A percentile compares a stretch with the other conserved stretches of the same genome.
phyloP scores from a whole-genome alignment of 2,888 invertebrate genomes.

The Cryptosula pallasiana region DNA sequence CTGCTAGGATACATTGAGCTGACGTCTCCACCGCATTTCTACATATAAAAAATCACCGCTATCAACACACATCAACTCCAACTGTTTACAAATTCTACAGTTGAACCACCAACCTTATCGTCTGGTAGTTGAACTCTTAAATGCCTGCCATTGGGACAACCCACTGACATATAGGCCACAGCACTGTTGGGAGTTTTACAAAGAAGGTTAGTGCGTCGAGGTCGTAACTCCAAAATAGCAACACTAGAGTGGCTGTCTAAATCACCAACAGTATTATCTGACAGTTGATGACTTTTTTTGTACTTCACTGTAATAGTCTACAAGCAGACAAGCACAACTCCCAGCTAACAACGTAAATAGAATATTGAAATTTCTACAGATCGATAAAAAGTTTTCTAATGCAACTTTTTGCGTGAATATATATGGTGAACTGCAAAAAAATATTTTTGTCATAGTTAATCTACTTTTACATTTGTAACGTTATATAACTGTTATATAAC shows the following conservation, averaged over 20 bases:
- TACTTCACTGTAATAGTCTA: too few species aligned
- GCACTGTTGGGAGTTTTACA: slow-evolving; percentile 1
- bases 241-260: background rate
- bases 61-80: background rate
- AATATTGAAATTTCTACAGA: too few species aligned
- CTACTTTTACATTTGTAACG: too few species aligned
- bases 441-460: too few species aligned
- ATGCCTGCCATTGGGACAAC: slow-evolving; percentile 2
- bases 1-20: background rate
- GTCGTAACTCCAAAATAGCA: background rate
- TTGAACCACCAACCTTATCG: background rate
- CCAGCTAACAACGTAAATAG: too few species aligned
- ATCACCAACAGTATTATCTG: too few species aligned
- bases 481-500: background rate
- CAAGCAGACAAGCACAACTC: too few species aligned
- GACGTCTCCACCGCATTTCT: background rate
- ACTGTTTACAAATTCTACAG: background rate
- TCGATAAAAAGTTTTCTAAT: too few species aligned
- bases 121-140: background rate
- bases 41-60: background rate
- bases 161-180: background rate
- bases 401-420: too few species aligned
- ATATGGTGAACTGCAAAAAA: too few species aligned
- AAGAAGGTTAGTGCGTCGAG: background rate
- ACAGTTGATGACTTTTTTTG: too few species aligned